Conservation (phyloP, 2,888 invertebrate species). For the Patella depressa region DNA sequence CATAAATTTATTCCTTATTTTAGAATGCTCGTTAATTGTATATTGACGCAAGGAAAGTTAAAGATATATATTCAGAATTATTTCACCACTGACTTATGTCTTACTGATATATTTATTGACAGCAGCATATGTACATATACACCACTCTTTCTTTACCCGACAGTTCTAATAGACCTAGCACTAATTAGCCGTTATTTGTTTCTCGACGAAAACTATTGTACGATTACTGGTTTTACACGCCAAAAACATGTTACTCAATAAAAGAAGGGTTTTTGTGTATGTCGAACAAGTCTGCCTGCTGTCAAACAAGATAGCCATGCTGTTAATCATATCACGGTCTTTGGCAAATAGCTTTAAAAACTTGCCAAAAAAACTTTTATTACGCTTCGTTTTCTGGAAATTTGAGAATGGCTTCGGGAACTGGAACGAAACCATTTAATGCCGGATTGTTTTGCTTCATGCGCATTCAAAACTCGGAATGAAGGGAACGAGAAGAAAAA, state of each 20-base stretch:
- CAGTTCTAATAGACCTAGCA: too few species aligned
- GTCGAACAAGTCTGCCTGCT: neutral
- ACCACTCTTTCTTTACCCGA: too few species aligned
- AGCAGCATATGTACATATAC: too few species aligned
- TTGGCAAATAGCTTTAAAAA: neutral
- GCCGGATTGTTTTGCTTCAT: neutral
- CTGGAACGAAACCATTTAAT: constrained; percentile 17
- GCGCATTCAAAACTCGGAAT: neutral
- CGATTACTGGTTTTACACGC: too few species aligned
- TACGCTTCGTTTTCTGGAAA: constrained; percentile 3
- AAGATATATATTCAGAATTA: too few species aligned
- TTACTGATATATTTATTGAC: too few species aligned
- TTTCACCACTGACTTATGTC: too few species aligned
- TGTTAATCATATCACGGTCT: neutral
- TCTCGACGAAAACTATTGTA: too few species aligned
- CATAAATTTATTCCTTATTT: too few species aligned
- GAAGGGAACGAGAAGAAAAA: neutral
- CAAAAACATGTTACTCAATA: neutral
- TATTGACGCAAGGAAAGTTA: too few species aligned
- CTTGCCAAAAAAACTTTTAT: constrained; percentile 12
- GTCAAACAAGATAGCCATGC: constrained; percentile 8
- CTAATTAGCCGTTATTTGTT: too few species aligned
- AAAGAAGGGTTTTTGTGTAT: constrained; percentile 1
- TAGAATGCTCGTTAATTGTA: too few species aligned
- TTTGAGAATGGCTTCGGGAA: neutral